Percentiles rank a stretch among this genome's conserved stretches.
Conservation (phyloP, 1,140 invertebrate species). For the Lepidurus couesii region DNA sequence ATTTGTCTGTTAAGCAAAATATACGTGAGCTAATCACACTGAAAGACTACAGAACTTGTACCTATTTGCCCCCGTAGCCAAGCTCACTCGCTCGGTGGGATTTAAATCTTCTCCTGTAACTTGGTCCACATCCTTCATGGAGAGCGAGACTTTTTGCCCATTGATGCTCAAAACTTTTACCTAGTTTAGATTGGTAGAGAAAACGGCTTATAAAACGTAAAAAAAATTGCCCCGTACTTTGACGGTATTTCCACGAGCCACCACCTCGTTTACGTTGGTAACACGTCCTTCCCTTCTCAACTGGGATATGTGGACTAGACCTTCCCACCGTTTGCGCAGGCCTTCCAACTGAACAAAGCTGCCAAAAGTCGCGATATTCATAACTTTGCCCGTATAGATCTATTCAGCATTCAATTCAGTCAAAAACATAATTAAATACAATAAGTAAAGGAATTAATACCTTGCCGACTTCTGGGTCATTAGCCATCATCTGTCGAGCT, state of each 20-base stretch:
- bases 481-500: constrained; percentile 41
- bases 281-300: constrained; percentile 86
- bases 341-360: constrained; percentile 96
- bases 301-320: constrained; percentile 96
- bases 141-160: constrained; percentile 90
- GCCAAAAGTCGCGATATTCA: constrained; percentile 93
- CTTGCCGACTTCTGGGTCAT: constrained; percentile 49
- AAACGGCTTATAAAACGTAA: background rate
- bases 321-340: constrained; percentile 78
- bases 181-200: constrained; percentile 40
- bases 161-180: constrained; percentile 82
- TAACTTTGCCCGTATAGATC: constrained; percentile 81
- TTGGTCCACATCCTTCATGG: constrained; percentile 98
- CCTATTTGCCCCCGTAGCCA: constrained; percentile 29
- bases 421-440: background rate
- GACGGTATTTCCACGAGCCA: constrained; percentile 82
- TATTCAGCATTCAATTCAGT: constrained; percentile 54
- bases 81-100: constrained; percentile 54
- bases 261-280: constrained; percentile 89
- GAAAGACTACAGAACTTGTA: constrained; percentile 28
- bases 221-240: constrained; percentile 56
- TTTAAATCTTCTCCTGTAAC: constrained; percentile 90
- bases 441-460: background rate
- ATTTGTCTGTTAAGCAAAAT: constrained; percentile 34
- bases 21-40: background rate